Base-by-base conservation (phyloP, 2,113 vertebrate species). In the Desmodus rotundus region DNA sequence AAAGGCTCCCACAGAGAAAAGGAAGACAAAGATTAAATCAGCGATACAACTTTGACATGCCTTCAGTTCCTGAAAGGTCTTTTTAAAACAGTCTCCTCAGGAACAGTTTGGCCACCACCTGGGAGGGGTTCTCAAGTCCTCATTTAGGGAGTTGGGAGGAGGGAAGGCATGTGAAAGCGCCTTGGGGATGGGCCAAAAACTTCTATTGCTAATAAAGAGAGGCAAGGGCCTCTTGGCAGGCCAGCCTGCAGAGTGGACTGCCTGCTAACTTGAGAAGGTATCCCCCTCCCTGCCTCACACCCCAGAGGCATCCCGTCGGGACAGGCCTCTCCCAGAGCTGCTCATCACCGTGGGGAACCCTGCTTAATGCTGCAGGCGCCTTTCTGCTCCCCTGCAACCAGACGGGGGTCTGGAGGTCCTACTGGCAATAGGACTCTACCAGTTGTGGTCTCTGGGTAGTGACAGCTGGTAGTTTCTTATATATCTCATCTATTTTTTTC, bases 1-100 rank as follows among this genome's bases (percentile, higher is more conserved):
- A 89, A 65, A 92, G 93, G 26, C 31, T 94, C 87, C 98, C 15
- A 92, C 92, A n/a, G 96, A 90, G 90, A 96, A 63, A 63, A 22
- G 2, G 0, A 90, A 94, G 97, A 96, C 78, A 65, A 91, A 52
- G 94, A 70, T 72, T 41, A 41, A 94, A 97, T 95, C 91, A 88
- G 82, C 1, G 58, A 67, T 31, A 96, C 87, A 1, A 63, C 19
- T 0, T 41, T 38, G 92, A 70, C 93, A 81, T 76, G 45, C 1
- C 67, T 50, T 89, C 43, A 50, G 24, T 74, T 91, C 81, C 93
- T 86, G 77, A 95, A 95, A 93, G 86, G 58, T 80, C 85, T 91
- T 81, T 89, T 78, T 33, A 14, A 94, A 83, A 92, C 87, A 43
- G 86, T 94, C 91, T 95, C 88, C 82, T 78, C 36, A 4, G 36